Conservation (phyloP, 2,797 vertebrate species). For the Pelochelys cantorii region DNA sequence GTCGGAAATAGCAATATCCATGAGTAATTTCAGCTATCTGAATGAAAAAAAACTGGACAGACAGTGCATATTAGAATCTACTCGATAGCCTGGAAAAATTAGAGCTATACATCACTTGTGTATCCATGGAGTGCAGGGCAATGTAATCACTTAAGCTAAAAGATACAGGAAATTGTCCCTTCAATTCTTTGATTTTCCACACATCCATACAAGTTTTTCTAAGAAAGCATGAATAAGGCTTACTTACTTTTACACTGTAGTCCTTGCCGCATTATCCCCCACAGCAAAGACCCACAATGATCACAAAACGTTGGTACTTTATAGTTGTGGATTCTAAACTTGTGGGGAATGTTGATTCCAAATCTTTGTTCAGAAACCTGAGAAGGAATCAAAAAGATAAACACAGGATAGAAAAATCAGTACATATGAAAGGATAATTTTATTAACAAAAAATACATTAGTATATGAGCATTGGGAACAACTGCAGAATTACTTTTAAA, state of each 20-base stretch:
- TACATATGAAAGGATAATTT: neutral
- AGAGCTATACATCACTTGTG: neutral
- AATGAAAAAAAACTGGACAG: conserved; percentile 23
- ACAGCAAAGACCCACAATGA: conserved; percentile 96
- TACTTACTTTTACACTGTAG: conserved; percentile 96
- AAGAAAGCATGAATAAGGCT: neutral
- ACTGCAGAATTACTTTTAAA: neutral
- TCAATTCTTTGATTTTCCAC: neutral
- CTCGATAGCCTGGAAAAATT: neutral
- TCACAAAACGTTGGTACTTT: conserved; percentile 97
- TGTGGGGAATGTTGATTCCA: conserved; percentile 97
- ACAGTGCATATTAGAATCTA: neutral
- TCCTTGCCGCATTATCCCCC: conserved; percentile 94
- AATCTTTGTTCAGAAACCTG: conserved; percentile 92
- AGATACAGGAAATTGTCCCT: neutral
- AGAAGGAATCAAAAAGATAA: conserved; percentile 8
- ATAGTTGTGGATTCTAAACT: conserved; percentile 94
- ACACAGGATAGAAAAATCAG: conserved; percentile 6
- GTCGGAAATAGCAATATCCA: neutral
- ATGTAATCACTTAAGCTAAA: neutral
- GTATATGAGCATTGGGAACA: neutral
- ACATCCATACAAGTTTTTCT: neutral
- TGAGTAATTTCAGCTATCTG: neutral
- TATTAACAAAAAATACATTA: neutral
- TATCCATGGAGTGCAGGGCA: neutral